These are phyloP conservation scores for Caradrina clavipalpis DNA, from an alignment of 2,888 invertebrate genomes.

Conservation along the genomic window DNA sequence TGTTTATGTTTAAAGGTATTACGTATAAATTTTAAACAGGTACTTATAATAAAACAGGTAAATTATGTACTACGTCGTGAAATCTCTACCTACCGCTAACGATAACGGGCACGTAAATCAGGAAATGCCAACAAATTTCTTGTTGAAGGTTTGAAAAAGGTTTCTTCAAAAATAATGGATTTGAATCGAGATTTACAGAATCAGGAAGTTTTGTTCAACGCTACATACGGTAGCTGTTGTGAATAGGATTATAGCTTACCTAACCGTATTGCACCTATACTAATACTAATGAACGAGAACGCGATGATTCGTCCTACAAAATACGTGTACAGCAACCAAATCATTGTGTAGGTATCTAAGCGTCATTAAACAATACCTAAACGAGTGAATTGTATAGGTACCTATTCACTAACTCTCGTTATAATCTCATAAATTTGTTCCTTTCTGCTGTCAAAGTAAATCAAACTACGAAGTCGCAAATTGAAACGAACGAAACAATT, in stretches of 20 bases:
- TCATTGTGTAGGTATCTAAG: neutral
- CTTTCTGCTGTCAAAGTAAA: neutral
- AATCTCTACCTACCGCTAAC: conserved; percentile 9
- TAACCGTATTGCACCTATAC: conserved; percentile 23
- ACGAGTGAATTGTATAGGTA: neutral
- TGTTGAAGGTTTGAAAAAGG: conserved; percentile 55
- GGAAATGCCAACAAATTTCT: conserved; percentile 33
- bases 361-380: neutral
- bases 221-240: neutral
- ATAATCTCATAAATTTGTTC: neutral
- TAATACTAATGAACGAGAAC: conserved; percentile 10
- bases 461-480: conserved; percentile 1
- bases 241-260: conserved; percentile 23
- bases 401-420: neutral
- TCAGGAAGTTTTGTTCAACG: conserved; percentile 13
- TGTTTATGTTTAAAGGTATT: no score
- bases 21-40: no score
- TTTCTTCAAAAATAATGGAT: conserved; percentile 28
- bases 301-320: conserved; percentile 7
- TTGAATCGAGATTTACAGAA: conserved; percentile 24
- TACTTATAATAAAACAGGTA: conserved; percentile 10
- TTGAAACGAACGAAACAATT: neutral
- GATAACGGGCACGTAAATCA: conserved; percentile 30
- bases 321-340: conserved; percentile 5
- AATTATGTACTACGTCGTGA: neutral